Evolutionary conservation across 2,113 vertebrate genomes (phyloP).

Genomic region (Sapayoa aenigma): DNA sequence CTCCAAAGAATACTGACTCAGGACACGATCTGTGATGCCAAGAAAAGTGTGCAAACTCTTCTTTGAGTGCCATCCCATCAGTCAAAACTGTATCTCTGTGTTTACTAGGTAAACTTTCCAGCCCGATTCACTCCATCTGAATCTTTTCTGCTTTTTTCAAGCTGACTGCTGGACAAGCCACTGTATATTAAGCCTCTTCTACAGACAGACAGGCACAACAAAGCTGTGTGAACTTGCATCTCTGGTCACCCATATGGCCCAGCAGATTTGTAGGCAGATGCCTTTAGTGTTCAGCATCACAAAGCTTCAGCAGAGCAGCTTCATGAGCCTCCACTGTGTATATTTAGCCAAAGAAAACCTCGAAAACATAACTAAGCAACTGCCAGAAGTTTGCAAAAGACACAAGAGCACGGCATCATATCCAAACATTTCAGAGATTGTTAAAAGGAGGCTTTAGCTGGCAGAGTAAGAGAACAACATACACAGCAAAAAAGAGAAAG

Average conservation of each 20-base stretch:
- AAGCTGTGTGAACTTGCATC: neutral
- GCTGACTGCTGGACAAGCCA: neutral
- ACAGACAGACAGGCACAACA: neutral
- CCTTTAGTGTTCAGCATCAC: neutral
- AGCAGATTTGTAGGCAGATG: neutral
- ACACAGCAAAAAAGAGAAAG: neutral
- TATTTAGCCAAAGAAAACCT: neutral
- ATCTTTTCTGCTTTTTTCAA: neutral
- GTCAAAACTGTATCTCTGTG: neutral
- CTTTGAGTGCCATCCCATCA: neutral
- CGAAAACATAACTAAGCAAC: neutral
- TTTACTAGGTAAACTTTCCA: neutral
- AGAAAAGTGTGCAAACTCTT: neutral
- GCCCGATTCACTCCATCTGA: neutral
- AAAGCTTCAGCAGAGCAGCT: neutral
- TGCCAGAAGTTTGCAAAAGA: neutral
- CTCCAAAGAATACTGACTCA: neutral
- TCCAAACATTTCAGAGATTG: neutral
- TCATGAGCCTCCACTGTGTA: fast-evolving
- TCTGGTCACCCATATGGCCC: fast-evolving
- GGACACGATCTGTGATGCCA: neutral
- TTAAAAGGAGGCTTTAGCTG: neutral
- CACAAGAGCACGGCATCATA: neutral
- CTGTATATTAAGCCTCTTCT: neutral
- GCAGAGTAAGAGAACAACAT: neutral